Conservation (phyloP, 2,797 vertebrate species). For the Eurystomus glaucurus region DNA sequence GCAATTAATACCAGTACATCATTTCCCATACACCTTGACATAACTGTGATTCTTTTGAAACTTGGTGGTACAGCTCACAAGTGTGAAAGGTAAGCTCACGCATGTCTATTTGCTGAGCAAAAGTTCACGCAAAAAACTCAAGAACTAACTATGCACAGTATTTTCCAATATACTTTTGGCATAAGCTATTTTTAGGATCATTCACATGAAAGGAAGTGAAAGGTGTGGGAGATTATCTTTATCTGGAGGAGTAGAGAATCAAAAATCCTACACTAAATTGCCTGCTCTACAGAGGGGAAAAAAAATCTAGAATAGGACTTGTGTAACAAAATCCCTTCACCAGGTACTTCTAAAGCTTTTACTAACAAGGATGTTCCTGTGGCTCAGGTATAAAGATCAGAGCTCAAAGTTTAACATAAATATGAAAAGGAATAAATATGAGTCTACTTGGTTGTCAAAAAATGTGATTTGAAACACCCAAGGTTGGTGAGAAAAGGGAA, state of each 20-base stretch:
- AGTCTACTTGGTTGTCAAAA: neutral
- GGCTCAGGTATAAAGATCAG: neutral
- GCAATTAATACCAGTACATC: neutral
- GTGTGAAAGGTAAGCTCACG: neutral
- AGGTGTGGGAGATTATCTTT: neutral
- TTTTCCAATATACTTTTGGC: neutral
- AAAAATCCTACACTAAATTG: neutral
- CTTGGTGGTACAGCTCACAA: neutral
- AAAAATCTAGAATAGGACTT: neutral
- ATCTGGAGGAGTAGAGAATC: neutral
- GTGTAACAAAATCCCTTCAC: neutral
- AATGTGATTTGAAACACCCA: neutral
- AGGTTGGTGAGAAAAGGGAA: neutral
- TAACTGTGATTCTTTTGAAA: neutral
- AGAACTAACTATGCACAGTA: neutral
- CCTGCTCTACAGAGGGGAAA: neutral
- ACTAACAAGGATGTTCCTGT: neutral
- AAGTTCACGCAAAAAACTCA: neutral
- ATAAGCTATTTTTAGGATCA: conserved; percentile 22
- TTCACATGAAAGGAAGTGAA: neutral
- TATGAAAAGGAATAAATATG: neutral
- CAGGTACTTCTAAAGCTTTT: neutral
- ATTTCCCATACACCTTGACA: neutral
- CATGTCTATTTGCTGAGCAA: neutral
- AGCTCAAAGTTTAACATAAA: neutral